Evolutionary conservation across 2,113 vertebrate species (phyloP), one percentile per base, ranked within the genome.

Genomic region (Dromaius novaehollandiae): DNA sequence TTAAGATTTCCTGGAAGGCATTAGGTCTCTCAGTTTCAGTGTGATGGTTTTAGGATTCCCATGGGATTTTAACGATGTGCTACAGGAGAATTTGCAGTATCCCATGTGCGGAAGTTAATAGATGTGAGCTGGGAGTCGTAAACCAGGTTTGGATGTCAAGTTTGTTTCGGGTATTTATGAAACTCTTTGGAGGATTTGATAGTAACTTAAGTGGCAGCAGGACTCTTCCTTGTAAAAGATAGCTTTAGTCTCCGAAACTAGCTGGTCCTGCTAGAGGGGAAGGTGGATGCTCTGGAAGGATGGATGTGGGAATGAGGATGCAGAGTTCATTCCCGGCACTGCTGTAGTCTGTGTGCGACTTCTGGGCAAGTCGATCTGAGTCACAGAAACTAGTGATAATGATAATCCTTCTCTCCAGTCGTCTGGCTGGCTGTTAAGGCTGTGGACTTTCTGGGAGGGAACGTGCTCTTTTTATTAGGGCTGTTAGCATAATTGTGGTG

Each of bases 1-100:
- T 88, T 36, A 46, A 80, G 53, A 7, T 95, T 97, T 97, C 95
- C 96, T 96, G 96, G 93, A 93, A 96, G 78, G 83, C 85, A 88
- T 20, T 96, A 96, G 86, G 77, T 92, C 95, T 97, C 88, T 46
- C 65, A 81, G 89, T 89, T 90, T 76, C 95, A 90, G 87, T 73
- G 71, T 80, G 92, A 96, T 92, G 85, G 6, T 90, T 93, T 63
- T 1, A 63, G 58, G 77, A 95, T 82, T 95, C 97, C 92, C 92
- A 2, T 7, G 36, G 91, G 96, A 63, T 34, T 90, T 92, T 95
- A 95, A 97, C 7, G 61, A 95, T 70, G 97, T 97, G 97, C 73
- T 93, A 44, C 6, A 75, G 93, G 86, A 97, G 71, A 87, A 46
- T 75, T 84, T 88, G 70, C 96, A 95, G 95, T 15, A 61, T 93